A percentile compares a stretch with the other conserved stretches of the same genome.
Conservation (phyloP, 2,888 invertebrate genomes). For the Proisotoma minuta region DNA sequence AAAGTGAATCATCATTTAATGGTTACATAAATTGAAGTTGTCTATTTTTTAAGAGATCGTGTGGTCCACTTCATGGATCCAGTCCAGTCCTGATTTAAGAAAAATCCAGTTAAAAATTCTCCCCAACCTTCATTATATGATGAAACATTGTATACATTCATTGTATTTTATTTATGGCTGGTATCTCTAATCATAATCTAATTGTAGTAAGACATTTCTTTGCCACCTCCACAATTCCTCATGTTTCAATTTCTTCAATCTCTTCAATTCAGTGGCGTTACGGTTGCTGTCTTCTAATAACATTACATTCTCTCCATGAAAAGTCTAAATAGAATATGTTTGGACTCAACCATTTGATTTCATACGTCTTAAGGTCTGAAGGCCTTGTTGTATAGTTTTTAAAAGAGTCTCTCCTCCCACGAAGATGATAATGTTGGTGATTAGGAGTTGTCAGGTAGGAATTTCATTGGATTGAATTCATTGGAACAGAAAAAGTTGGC, state of each 20-base stretch:
- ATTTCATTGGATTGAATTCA: conserved; percentile 16
- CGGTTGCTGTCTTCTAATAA: no score
- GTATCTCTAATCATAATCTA: conserved; percentile 2
- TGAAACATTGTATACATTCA: neutral
- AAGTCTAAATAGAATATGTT: no score
- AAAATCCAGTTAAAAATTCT: neutral
- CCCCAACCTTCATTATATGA: neutral
- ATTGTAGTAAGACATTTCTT: conserved; percentile 4
- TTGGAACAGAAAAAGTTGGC: no score
- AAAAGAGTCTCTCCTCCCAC: conserved; percentile 11
- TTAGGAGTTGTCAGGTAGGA: conserved; percentile 29
- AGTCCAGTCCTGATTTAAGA: no score
- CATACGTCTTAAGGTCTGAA: neutral
- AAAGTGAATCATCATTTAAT: neutral
- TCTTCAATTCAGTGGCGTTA: no score
- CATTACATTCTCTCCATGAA: no score
- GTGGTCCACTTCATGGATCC: no score
- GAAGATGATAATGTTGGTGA: conserved; percentile 27
- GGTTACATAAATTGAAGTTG: neutral
- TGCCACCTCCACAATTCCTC: conserved; percentile 5
- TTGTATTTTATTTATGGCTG: neutral
- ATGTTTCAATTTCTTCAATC: neutral
- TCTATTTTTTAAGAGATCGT: neutral
- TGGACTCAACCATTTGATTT: no score
- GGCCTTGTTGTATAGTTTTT: neutral